Evolutionary conservation across 2,113 vertebrate species (phyloP).

Genomic region (Podarcis cretensis): DNA sequence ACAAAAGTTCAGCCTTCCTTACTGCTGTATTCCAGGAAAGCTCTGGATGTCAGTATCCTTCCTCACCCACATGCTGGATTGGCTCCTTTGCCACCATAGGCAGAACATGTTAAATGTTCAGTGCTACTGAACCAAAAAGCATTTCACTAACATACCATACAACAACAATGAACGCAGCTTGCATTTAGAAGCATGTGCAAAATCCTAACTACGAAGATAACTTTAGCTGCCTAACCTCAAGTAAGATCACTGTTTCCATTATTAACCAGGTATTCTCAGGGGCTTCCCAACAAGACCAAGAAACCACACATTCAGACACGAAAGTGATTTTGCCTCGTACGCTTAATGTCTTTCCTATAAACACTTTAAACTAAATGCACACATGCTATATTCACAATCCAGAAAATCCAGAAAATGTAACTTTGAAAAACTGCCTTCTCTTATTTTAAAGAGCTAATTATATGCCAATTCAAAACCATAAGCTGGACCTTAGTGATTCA

Average conservation of each 20-base stretch:
- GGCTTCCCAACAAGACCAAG: constrained; percentile 55
- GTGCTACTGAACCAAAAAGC: constrained; percentile 48
- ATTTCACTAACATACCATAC: constrained; percentile 63
- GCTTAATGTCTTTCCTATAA: constrained; percentile 9
- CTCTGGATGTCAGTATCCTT: neutral
- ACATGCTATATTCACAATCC: too few relatives aligned
- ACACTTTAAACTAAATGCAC: neutral
- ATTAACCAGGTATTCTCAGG: constrained; percentile 49
- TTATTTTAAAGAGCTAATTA: neutral
- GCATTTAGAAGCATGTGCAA: neutral
- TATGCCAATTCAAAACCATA: neutral
- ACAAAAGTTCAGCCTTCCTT: constrained; percentile 29
- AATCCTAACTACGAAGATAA: neutral
- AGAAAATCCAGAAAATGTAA: rapidly evolving
- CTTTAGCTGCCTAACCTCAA: constrained; percentile 50
- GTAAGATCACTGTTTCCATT: constrained; percentile 61
- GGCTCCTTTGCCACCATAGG: neutral
- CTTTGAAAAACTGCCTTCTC: neutral
- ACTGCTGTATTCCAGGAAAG: constrained; percentile 45
- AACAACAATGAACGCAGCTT: neutral
- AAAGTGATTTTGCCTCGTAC: constrained; percentile 29
- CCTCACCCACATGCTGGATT: constrained; percentile 4
- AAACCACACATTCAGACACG: constrained; percentile 39
- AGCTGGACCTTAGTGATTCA: constrained; percentile 29
- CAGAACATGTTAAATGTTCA: constrained; percentile 25